Evolutionary conservation across 2,113 vertebrate species (phyloP).

Genomic region (Spheniscus mendiculus): DNA sequence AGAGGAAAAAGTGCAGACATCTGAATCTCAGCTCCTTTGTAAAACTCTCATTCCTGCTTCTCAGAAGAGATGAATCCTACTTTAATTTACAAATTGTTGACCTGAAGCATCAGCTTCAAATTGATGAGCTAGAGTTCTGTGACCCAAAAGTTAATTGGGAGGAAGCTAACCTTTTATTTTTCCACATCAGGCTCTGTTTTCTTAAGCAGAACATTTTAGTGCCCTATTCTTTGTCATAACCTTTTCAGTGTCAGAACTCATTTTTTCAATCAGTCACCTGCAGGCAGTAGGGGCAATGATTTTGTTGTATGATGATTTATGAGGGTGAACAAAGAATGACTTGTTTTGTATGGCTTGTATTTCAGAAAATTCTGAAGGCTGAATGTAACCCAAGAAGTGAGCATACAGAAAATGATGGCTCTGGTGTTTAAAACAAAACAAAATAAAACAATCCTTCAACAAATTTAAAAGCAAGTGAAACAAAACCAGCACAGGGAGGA

Average conservation of each 20-base stretch:
- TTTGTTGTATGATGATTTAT: background rate
- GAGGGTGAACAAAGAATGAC: background rate
- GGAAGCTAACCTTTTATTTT: background rate
- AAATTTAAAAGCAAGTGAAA: background rate
- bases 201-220: background rate
- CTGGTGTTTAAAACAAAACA: background rate
- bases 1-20: background rate
- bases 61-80: background rate
- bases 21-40: background rate
- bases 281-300: background rate
- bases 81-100: constrained; percentile 2
- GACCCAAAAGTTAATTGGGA: background rate
- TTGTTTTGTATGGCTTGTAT: background rate
- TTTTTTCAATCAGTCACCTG: background rate
- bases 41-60: background rate
- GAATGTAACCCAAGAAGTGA: background rate
- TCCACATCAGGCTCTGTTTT: background rate
- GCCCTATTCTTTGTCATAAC: background rate
- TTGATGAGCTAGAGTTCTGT: background rate
- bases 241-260: background rate
- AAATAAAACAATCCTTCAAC: background rate
- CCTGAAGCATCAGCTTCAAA: background rate
- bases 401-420: background rate
- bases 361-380: background rate
- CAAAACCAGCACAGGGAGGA: background rate